Conservation (phyloP, 92 coral and sea anemone genomes). For the Phenganax marumi region DNA sequence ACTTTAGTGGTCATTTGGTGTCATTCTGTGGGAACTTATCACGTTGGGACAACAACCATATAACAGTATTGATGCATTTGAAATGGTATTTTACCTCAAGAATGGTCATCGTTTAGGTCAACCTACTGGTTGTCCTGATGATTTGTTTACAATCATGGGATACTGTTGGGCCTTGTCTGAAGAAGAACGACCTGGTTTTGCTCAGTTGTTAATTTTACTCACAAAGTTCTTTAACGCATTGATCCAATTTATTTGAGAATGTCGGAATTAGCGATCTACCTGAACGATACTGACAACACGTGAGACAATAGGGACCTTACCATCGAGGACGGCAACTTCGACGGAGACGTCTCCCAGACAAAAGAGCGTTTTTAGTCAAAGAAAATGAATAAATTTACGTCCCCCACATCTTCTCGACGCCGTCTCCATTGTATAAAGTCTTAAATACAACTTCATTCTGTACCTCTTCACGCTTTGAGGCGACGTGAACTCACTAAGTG, state of each 20-base stretch:
- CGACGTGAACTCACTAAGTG: no score
- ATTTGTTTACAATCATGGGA: constrained; percentile 89
- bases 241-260: constrained; percentile 70
- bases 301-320: no score
- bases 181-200: constrained; percentile 91
- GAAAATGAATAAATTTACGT: no score
- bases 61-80: constrained; percentile 95
- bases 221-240: constrained; percentile 87
- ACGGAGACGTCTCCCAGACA: no score
- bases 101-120: constrained; percentile 96
- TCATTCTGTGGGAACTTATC: constrained; percentile 91
- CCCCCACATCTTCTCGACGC: no score
- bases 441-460: no score
- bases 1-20: constrained; percentile 93
- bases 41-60: constrained; percentile 97
- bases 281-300: no score
- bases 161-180: constrained; percentile 98
- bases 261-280: background rate
- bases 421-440: no score
- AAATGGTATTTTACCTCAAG: constrained; percentile 89
- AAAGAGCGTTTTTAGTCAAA: no score
- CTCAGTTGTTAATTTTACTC: constrained; percentile 76
- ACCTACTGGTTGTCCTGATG: constrained; percentile 96
- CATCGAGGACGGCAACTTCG: no score
- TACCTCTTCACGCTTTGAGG: no score